Percentiles rank a stretch among this genome's conserved stretches.
phyloP scores from a whole-genome alignment of 2,888 invertebrate genomes.

The Arctia plantaginis region DNA sequence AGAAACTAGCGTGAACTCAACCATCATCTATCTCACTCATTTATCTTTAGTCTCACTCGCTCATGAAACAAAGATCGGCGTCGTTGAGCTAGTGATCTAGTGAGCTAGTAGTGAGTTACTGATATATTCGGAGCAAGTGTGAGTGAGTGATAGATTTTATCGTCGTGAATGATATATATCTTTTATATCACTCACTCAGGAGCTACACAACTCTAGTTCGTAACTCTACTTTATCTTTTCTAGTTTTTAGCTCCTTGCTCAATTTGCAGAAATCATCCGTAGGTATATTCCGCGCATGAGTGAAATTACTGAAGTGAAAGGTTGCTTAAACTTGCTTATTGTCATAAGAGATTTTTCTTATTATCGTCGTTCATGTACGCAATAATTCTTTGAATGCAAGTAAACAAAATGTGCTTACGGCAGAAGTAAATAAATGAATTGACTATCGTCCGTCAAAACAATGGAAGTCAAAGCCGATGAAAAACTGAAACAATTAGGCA shows the following conservation, averaged over 20 bases:
- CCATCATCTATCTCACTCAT: no score
- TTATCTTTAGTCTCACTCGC: no score
- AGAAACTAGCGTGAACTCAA: no score
- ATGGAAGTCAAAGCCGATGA: conserved; percentile 11
- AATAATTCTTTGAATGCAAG: not conserved
- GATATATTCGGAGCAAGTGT: no score
- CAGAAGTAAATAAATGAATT: conserved; percentile 10
- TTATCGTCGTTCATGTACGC: not conserved
- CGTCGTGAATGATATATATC: no score
- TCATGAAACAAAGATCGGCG: no score
- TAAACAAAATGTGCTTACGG: not conserved
- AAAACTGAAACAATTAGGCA: conserved; percentile 16
- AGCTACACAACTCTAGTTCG: not conserved
- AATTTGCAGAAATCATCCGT: conserved; percentile 5
- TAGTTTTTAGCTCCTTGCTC: no score
- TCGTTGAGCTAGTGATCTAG: no score
- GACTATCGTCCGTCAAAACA: conserved; percentile 1
- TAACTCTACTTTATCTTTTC: not conserved
- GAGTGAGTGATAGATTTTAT: no score
- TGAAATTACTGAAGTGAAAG: conserved; percentile 11
- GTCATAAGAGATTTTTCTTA: not conserved
- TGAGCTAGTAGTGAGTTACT: no score
- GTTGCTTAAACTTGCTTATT: not conserved
- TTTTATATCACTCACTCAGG: no score
- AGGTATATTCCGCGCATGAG: conserved; percentile 11